Evolutionary conservation across 2,888 invertebrate species (phyloP), one percentile per base, ranked within the genome.

Genomic region (Meganola albula): DNA sequence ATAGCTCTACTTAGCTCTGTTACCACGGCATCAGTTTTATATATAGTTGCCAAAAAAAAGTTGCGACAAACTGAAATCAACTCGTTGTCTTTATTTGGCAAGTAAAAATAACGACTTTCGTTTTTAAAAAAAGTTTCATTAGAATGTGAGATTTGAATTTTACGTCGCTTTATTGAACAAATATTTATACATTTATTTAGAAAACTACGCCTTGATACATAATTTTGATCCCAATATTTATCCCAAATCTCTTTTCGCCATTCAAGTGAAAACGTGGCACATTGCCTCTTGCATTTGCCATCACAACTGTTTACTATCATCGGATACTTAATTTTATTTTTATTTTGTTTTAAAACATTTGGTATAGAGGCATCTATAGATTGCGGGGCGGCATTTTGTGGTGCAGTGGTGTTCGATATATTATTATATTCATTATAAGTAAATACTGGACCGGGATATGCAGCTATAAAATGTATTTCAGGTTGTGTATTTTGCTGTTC

Each of bases 281-380:
- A 34, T 28, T 39, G 22, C 13, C 34, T 22, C 24, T 39, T 35
- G 23, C 34, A 34, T 35, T 39, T 39, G 5, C 31, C 31, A 23
- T 39, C 31, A 31, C 39, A 39, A 34, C 31, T 34, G 13, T 34
- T 34, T 25, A 18, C 20, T 26, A 31, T 38, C 24, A 39, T 34
- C 21, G 38, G 34, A 10, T 34, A 24, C 29, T 39, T 39, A 20
- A 11, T 27, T 24, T 34, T 36, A 36, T 36, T 24, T 31, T 36
- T 31, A 13, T 27, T 31, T 24, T 31, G 27, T 28, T 24, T 34
- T 12, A n/a, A n/a, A n/a, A n/a, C n/a, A n/a, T n/a, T n/a, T n/a
- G n/a, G n/a, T n/a, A n/a, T n/a, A n/a, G n/a, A n/a, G n/a, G n/a
- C n/a, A n/a, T n/a, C n/a, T n/a, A n/a, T n/a, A n/a, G n/a, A n/a